phyloP scores from a whole-genome alignment of 2,888 invertebrate genomes.

The Eilema sororculum region DNA sequence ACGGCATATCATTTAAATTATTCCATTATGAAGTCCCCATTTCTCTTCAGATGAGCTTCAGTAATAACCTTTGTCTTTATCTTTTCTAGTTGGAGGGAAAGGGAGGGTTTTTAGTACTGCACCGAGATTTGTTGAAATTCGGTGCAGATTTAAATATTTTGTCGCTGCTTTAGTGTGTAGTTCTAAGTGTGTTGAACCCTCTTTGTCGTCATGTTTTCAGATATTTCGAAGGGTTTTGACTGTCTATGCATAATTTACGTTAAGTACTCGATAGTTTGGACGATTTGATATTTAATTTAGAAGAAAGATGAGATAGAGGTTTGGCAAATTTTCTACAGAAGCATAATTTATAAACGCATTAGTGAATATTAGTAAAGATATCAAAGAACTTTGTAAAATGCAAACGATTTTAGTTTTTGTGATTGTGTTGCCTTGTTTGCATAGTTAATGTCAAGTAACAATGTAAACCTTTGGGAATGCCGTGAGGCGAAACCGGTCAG shows the following conservation, averaged over 20 bases:
- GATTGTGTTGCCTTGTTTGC: no score
- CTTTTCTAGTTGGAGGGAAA: slow-evolving; percentile 34
- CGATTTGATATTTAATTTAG: background rate
- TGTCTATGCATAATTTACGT: background rate
- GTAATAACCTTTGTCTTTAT: slow-evolving; percentile 49
- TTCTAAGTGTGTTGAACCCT: slow-evolving; percentile 19
- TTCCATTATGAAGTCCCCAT: slow-evolving; percentile 68
- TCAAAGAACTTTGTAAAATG: no score
- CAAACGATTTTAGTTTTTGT: background rate
- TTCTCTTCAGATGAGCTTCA: slow-evolving; percentile 45
- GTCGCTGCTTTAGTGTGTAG: slow-evolving; percentile 11
- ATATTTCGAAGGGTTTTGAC: slow-evolving; percentile 12
- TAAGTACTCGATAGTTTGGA: background rate
- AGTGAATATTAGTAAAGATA: background rate
- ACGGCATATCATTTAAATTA: slow-evolving; percentile 77
- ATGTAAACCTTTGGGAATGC: no score
- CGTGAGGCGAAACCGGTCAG: no score
- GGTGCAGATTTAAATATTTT: slow-evolving; percentile 22
- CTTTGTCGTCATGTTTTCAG: background rate
- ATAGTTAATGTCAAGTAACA: no score
- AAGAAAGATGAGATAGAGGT: background rate
- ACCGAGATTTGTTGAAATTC: slow-evolving; percentile 17
- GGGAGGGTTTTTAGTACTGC: slow-evolving; percentile 13
- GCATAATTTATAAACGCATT: background rate
- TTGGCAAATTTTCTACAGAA: background rate